These are phyloP conservation scores for Drosophila antonietae DNA, from an alignment of 2,888 invertebrate genomes.

Conservation along the genomic window DNA sequence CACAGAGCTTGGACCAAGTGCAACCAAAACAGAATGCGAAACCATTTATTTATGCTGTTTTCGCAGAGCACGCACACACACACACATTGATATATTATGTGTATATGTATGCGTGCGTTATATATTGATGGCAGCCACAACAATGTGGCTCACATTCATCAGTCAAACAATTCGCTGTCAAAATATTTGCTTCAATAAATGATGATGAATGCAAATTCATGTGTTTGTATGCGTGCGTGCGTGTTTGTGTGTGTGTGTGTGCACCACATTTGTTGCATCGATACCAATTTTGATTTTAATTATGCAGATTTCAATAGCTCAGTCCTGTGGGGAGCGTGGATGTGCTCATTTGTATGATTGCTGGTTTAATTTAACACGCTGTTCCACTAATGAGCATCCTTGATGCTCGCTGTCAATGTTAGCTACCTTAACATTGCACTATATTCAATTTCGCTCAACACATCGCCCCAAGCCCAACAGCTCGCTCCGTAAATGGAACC, in stretches of 20 bases:
- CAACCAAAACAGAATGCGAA: constrained; percentile 8
- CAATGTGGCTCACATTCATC: constrained; percentile 53
- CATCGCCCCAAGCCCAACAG: neutral
- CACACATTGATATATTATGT: neutral
- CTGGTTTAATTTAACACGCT: constrained; percentile 12
- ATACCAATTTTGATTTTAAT: constrained; percentile 47
- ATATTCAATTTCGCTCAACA: neutral
- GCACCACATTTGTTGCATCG: constrained; percentile 33
- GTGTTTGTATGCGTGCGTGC: constrained; percentile 2
- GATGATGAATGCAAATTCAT: constrained; percentile 31
- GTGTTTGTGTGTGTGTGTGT: constrained; percentile 1
- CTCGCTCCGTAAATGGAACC: neutral
- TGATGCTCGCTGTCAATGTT: constrained; percentile 12
- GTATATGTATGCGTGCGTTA: neutral
- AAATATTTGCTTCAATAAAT: constrained; percentile 65
- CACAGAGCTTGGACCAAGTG: constrained; percentile 22
- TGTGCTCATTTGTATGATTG: constrained; percentile 5
- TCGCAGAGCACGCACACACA: neutral
- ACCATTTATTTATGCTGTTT: constrained; percentile 33
- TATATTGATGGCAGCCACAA: constrained; percentile 36
- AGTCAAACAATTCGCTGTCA: constrained; percentile 56
- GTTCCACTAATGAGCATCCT: constrained; percentile 28
- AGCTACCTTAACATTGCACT: constrained; percentile 1
- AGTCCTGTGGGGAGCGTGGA: neutral
- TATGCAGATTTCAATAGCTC: constrained; percentile 37